Evolutionary conservation across 2,797 vertebrate genomes (phyloP), one percentile per base, ranked within the genome.

Genomic region (Hyperoplus immaculatus): DNA sequence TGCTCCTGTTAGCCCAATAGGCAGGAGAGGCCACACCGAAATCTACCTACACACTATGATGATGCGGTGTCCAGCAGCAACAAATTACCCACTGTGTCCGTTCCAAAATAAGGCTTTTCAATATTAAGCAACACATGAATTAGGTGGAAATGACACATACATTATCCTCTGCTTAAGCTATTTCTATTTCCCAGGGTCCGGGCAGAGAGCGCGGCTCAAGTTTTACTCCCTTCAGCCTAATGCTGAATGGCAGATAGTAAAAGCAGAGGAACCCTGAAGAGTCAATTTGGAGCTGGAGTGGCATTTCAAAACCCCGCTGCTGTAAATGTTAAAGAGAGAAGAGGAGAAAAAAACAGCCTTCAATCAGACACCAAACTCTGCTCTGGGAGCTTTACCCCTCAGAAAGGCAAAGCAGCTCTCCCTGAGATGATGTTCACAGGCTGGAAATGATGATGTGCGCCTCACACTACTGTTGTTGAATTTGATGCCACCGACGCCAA

Each of bases 221-320:
- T 78, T 67, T 83, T 74, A 62, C 58, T 79, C 64, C 76, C 68
- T 69, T 82, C 63, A 81, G 73, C 72, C 72, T 91, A 93, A 92
- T 91, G 81, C 84, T 87, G 83, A 93, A 91, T 88, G 89, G 90
- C 89, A 92, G 81, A 85, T 72, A 80, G 81, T 81, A 78, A 92
- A 89, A 89, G 89, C 70, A 11, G 80, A 86, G 81, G 59, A 87
- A 85, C 86, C 82, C 88, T 82, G 87, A 92, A 89, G 88, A 92
- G 92, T 92, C 91, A 89, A 91, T 93, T 93, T 92, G 68, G 81
- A 92, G 86, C 78, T 81, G 79, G 85, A 90, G 88, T 90, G 90
- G 87, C 90, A 86, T 94, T 93, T 93, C 84, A 90, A 89, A 29
- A 90, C 80, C 77, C 75, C 6, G 80, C 72, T 70, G 72, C 78